A percentile compares a stretch with the other conserved stretches of the same genome.
Conservation (phyloP, 2,888 invertebrate genomes). For the Notocelia uddmanniana region DNA sequence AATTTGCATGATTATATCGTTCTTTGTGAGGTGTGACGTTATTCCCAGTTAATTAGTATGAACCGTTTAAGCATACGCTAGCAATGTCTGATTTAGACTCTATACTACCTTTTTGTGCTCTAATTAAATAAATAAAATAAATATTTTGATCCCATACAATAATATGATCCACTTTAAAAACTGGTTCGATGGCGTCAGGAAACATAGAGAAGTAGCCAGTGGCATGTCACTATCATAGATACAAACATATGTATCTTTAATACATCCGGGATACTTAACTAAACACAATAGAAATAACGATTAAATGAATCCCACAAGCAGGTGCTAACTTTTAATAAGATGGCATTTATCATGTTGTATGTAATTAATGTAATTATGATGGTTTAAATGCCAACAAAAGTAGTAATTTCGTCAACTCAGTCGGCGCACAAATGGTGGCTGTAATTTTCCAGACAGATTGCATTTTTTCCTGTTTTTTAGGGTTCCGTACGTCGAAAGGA, state of each 20-base stretch:
- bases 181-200: too few species aligned
- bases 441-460: neutral
- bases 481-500: too few species aligned
- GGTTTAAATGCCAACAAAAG: neutral
- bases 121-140: too few species aligned
- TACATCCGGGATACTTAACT: neutral
- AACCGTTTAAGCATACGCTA: too few species aligned
- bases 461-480: neutral
- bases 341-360: too few species aligned
- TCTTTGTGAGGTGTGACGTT: too few species aligned
- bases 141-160: too few species aligned
- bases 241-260: neutral
- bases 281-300: neutral
- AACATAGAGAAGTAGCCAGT: neutral
- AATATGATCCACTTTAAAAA: too few species aligned
- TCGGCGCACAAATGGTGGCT: neutral
- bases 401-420: neutral
- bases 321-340: conserved; percentile 1
- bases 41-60: too few species aligned
- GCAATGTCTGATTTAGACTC: too few species aligned
- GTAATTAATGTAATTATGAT: neutral
- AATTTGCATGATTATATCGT: too few species aligned
- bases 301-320: neutral
- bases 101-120: too few species aligned
- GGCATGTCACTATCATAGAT: neutral